Base-by-base conservation (phyloP, 2,113 vertebrate genomes). In the Acrocephalus arundinaceus region DNA sequence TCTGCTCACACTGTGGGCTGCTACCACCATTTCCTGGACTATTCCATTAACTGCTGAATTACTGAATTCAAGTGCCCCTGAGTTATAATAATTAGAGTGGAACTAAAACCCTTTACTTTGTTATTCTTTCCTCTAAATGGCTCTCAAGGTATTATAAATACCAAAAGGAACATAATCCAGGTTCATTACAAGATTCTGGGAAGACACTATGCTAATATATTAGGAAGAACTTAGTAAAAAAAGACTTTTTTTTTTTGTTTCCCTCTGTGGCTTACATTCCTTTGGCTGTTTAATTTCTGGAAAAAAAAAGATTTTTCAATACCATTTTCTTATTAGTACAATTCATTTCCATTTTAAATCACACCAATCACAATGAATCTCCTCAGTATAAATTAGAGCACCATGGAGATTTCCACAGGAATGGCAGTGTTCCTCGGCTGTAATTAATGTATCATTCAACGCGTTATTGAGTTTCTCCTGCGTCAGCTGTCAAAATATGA, bases 261-360 rank as follows among this genome's bases (percentile, higher is more conserved):
- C 8, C 30, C 48, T 52, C 46, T 43, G 19, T 62, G 48, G 10
- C 33, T 94, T 80, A 78, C 39, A 39, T 43, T 70, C 28, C 30
- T 65, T 85, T 76, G 49, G 46, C 10, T 81, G 9, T 75, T 90
- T 46, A 41, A 73, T 66, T 85, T 84, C 66, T 45, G 12, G 31
- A 25, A 70, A 28, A 39, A 43, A 39, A 12, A 0, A 7, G 13
- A 37, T 73, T 96, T 96, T 78, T 82, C 75, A 90, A 54, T 62
- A 49, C 24, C 25, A 54, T 92, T 95, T 81, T 79, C 79, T 45
- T 82, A 55, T 57, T 87, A 88, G 19, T 43, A 68, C 45, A 59
- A 85, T 86, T 91, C 1, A 48, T 89, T 82, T 92, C 87, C 77
- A 63, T 79, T 93, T 91, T 88, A 81, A 80, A 90, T 74, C 46